Base-by-base conservation (phyloP, 2,888 invertebrate genomes). In the Drosophila rellima region DNA sequence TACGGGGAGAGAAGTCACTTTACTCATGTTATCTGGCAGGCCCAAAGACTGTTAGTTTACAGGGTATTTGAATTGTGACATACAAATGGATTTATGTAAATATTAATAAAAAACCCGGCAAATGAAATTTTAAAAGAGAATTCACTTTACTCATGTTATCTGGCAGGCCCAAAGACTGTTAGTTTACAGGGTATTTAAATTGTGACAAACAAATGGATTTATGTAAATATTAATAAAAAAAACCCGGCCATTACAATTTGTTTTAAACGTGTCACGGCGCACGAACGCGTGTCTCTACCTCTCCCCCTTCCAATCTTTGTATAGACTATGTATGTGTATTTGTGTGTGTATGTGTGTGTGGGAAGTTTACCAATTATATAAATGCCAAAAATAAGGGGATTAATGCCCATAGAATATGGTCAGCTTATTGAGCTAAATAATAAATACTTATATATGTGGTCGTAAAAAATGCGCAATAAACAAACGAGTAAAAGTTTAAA, bases 341-440 rank as follows among this genome's bases (percentile, higher is more conserved):
- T 26, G 29, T 55, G 59, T 56, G 29, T 51, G 42, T 70, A 39
- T 48, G 20, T 51, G 60, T 55, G 67, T 74, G 72, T 78, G 78
- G 74, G 67, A 83, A 87, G 81, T 82, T 72, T 84, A 55, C 75
- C 84, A 82, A 82, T 82, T 82, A 87, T 84, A 82, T 82, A 81
- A 86, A 86, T 68, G 87, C 67, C 77, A 81, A 70, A 86, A 66
- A 70, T 74, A 65, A 83, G 60, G 74, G 80, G 66, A 81, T 82
- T 87, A 78, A 78, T 70, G 71, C 60, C 60, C 50, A 63, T 50
- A 55, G 59, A 64, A 67, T 72, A 65, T 78, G 68, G 54, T 56
- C 71, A 60, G 66, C 57, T 63, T 66, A 60, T 67, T 60, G 52
- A 47, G 78, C 60, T 51, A 69, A 68, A 61, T 60, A 76, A 60